Base-by-base conservation (phyloP, 2,888 invertebrate species). In the Drosophila niveifrons region DNA sequence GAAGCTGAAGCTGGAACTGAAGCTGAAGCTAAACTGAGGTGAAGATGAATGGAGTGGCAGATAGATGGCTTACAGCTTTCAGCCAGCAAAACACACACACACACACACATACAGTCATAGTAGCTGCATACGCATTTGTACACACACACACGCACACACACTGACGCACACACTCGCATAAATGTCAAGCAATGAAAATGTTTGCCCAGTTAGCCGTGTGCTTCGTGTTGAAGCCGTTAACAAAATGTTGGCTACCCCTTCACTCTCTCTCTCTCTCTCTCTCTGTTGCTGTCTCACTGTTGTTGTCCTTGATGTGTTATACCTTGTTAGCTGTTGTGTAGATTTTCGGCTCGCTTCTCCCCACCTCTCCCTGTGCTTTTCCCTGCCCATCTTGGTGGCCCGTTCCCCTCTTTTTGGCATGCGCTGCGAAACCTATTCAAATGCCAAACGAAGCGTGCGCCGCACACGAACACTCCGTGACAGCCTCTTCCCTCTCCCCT, bases 121-220 rank as follows among this genome's bases (percentile, higher is more conserved):
- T 34, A 51, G 46, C 29, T 58, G 53, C 61, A 53, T 23, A 28
- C 43, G 36, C 4, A 23, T 23, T 23, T 29, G 23, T 36, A 10
- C 7, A 15, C 56, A 51, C 46, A 50, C 15, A 47, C 11, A 41
- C 15, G 23, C 46, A 31, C 39, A 28, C 36, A 51, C n/a, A 11
- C n/a, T 15, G 31, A 29, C 61, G 34, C 23, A 7, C 18, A 29
- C 70, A 51, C 41, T 48, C 50, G 39, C 76, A 82, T 82, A 86
- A 85, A 79, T 75, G 85, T 80, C 74, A 68, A 73, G 78, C 84
- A 83, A 83, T 87, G 84, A 83, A 87, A 81, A 81, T 82, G 82
- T 82, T 87, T 87, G 78, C 82, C 70, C 75, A 80, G 81, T 64
- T 80, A 73, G 66, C 85, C 82, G 75, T 55, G 67, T 78, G 72